Percentiles rank a stretch among this genome's conserved stretches.
Evolutionary conservation across 2,888 invertebrate species (phyloP).

Genomic region (Halictus quadricinctus): DNA sequence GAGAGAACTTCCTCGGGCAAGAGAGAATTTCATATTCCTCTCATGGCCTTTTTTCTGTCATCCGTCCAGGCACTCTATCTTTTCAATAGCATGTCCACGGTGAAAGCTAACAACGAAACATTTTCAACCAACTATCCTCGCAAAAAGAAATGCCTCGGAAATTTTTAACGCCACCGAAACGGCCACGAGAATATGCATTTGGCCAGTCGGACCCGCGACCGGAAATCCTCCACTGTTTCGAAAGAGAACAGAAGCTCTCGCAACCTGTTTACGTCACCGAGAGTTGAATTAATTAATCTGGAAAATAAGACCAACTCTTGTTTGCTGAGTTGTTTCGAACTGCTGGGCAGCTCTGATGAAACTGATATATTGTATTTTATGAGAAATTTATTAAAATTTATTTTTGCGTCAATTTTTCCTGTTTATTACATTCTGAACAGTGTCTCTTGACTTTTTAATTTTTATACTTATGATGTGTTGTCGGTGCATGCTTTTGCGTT

Average conservation of each 20-base stretch:
- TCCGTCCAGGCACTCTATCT: neutral
- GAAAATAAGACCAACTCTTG: neutral
- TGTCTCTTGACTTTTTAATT: neutral
- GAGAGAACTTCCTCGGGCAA: neutral
- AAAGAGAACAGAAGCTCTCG: neutral
- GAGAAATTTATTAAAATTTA: neutral
- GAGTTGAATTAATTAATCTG: neutral
- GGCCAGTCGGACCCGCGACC: constrained; percentile 23
- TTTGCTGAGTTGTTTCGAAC: neutral
- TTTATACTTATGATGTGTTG: neutral
- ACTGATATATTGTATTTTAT: neutral
- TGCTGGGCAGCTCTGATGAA: neutral
- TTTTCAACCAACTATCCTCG: constrained; percentile 9
- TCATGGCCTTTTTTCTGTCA: neutral
- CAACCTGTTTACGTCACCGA: neutral
- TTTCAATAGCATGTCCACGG: neutral
- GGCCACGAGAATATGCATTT: constrained; percentile 17
- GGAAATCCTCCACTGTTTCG: neutral
- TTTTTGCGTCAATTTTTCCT: neutral
- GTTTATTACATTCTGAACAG: neutral
- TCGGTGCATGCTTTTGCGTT: neutral
- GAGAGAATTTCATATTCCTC: constrained; percentile 26
- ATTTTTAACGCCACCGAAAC: constrained; percentile 8
- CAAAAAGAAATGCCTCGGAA: neutral
- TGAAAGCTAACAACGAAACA: constrained; percentile 34